Evolutionary conservation across 1,140 invertebrate species (phyloP).

Genomic region (Leucophenga varia): DNA sequence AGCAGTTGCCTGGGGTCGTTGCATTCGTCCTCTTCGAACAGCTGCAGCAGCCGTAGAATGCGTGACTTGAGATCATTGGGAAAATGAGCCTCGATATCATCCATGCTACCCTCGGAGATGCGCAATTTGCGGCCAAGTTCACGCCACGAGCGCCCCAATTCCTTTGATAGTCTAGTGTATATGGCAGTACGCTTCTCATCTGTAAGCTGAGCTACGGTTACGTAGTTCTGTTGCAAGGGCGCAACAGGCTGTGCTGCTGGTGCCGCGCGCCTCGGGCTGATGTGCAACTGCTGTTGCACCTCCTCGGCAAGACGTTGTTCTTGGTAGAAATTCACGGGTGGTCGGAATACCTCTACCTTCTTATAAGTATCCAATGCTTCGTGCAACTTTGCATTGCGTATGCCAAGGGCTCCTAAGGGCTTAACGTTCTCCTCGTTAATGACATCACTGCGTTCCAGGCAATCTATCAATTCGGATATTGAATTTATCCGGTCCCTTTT

Average conservation of each 20-base stretch:
- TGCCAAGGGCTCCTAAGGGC: slow-evolving; percentile 13
- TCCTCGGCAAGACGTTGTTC: slow-evolving; percentile 36
- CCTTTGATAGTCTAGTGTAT: slow-evolving; percentile 37
- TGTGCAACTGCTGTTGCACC: slow-evolving; percentile 22
- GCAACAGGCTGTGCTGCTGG: no score
- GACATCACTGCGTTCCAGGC: slow-evolving; percentile 31
- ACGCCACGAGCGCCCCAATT: slow-evolving; percentile 60
- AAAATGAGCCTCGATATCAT: slow-evolving; percentile 52
- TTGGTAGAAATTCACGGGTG: slow-evolving; percentile 22
- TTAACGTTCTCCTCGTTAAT: slow-evolving; percentile 32
- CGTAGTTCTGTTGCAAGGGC: slow-evolving; percentile 20
- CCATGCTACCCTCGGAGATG: slow-evolving; percentile 58
- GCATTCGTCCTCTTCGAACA: slow-evolving; percentile 41
- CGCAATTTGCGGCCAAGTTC: slow-evolving; percentile 57
- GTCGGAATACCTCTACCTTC: background rate
- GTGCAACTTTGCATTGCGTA: no score
- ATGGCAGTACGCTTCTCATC: slow-evolving; percentile 34
- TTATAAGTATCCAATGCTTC: slow-evolving; percentile 22
- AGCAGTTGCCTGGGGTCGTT: slow-evolving; percentile 34
- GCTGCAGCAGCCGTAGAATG: slow-evolving; percentile 30
- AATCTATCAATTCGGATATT: slow-evolving; percentile 34
- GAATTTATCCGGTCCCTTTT: slow-evolving; percentile 22
- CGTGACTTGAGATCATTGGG: slow-evolving; percentile 34
- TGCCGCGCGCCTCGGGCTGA: slow-evolving; percentile 3
- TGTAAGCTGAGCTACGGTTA: slow-evolving; percentile 20